Evolutionary conservation across 2,888 invertebrate species (phyloP).

Genomic region (Linnaemya tessellans): DNA sequence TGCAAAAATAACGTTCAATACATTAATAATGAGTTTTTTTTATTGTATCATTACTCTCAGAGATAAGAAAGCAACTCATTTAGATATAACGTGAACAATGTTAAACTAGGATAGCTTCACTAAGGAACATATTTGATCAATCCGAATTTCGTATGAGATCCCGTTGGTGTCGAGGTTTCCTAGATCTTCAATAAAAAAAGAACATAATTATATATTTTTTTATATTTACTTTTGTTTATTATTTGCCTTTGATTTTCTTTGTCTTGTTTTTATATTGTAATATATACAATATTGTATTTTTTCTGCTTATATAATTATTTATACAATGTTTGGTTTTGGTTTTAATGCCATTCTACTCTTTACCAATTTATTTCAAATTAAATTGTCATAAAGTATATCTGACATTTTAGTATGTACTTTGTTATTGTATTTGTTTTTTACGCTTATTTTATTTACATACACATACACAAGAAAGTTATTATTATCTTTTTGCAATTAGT

Average conservation of each 20-base stretch:
- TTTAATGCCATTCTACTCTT: conserved; percentile 29
- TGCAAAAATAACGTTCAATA: too few species aligned
- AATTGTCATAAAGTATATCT: conserved; percentile 30
- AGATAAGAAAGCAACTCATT: too few species aligned
- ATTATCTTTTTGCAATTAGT: neutral
- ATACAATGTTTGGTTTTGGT: conserved; percentile 60
- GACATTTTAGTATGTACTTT: conserved; percentile 15
- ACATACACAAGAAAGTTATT: conserved; percentile 8
- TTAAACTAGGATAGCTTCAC: too few species aligned
- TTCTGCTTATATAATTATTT: conserved; percentile 52
- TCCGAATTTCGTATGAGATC: too few species aligned
- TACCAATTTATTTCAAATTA: conserved; percentile 20
- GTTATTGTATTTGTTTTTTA: conserved; percentile 38
- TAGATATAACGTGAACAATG: too few species aligned
- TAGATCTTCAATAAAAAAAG: conserved; percentile 6
- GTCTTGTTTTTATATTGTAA: conserved; percentile 60
- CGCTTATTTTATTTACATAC: conserved; percentile 25
- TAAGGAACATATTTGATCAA: too few species aligned
- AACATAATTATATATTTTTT: conserved; percentile 14
- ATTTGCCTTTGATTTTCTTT: conserved; percentile 68
- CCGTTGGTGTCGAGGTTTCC: too few species aligned
- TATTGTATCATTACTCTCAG: too few species aligned
- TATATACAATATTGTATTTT: conserved; percentile 32
- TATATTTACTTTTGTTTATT: conserved; percentile 63
- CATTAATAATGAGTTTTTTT: too few species aligned